These are phyloP conservation scores for Podarcis lilfordi DNA, from an alignment of 2,797 vertebrate species.

Conservation along the genomic window DNA sequence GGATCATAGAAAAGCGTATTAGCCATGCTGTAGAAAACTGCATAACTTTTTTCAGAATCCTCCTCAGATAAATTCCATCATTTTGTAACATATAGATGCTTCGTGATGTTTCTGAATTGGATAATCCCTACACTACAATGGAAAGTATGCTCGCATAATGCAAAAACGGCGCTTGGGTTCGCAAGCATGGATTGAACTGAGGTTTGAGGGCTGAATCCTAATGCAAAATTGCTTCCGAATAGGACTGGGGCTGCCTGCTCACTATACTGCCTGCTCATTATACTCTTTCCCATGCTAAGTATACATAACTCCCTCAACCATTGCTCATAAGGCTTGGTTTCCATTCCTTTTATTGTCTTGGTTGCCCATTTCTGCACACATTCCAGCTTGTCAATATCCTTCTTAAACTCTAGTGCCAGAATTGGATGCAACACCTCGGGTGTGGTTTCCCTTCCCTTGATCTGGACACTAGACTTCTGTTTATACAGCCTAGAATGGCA, in stretches of 20 bases:
- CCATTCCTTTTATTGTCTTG: no score
- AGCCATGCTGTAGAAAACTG: constrained; percentile 18
- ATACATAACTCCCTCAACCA: no score
- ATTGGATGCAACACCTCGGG: no score
- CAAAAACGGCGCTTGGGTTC: not conserved
- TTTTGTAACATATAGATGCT: constrained; percentile 21
- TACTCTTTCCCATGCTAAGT: no score
- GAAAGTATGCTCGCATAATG: not conserved
- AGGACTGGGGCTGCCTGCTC: not conserved
- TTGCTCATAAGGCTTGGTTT: no score
- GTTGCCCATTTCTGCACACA: no score
- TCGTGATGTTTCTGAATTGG: constrained; percentile 11
- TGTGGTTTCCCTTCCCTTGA: no score
- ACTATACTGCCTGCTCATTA: no score
- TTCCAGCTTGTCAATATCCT: no score
- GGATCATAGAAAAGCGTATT: constrained; percentile 18
- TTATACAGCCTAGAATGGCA: no score
- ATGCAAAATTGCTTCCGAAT: not conserved
- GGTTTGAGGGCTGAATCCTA: constrained; percentile 1
- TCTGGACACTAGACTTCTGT: no score
- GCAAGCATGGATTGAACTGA: constrained; percentile 7
- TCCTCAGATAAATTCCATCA: constrained; percentile 2
- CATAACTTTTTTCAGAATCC: constrained; percentile 20
- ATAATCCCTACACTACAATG: constrained; percentile 9
- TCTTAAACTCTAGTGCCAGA: no score